Base-by-base conservation (phyloP, 2,113 vertebrate species). In the Prionailurus viverrinus region DNA sequence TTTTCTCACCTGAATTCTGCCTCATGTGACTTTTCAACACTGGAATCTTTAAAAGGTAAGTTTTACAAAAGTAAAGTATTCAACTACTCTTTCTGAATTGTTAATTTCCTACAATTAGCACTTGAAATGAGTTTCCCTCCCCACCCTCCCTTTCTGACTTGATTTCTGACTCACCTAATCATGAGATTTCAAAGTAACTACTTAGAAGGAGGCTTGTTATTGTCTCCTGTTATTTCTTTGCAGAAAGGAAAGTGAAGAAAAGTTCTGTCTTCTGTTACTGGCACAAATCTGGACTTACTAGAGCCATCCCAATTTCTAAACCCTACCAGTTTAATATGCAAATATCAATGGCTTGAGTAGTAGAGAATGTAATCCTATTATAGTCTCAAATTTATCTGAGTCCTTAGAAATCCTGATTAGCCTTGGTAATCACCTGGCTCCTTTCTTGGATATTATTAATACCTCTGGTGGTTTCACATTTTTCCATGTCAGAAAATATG, bases 321-420 rank as follows among this genome's bases (percentile, higher is more conserved):
- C 55, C 41, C 25, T 80, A 55, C 55, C 58, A 58, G 73, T 85
- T 68, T 82, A 36, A 89, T 92, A 89, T 76, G 95, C 83, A 96
- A 87, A 95, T 96, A 66, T 27, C 73, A 21, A 9, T 51, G 68
- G 79, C 79, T 96, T 84, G 86, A 84, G 68, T 94, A 93, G 84
- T 63, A 66, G 79, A 94, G 65, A 96, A 36, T 96, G 48, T 96
- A 94, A 97, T 98, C 97, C 92, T 95, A 90, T 97, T 97, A 97
- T 33, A 90, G 55, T 94, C 65, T 96, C 92, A 89, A 18, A 83
- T 89, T 96, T 80, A 89, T 83, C 66, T 58, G 94, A 66, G 36
- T 80, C 65, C 55, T 93, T 29, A 71, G 83, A 65, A 97, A 94
- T 92, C 68, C 95, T 78, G 89, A 96, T 96, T 94, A 96, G 94